Evolutionary conservation across 1,140 invertebrate species (phyloP), one percentile per base, ranked within the genome.

Genomic region (Theocolax elegans): DNA sequence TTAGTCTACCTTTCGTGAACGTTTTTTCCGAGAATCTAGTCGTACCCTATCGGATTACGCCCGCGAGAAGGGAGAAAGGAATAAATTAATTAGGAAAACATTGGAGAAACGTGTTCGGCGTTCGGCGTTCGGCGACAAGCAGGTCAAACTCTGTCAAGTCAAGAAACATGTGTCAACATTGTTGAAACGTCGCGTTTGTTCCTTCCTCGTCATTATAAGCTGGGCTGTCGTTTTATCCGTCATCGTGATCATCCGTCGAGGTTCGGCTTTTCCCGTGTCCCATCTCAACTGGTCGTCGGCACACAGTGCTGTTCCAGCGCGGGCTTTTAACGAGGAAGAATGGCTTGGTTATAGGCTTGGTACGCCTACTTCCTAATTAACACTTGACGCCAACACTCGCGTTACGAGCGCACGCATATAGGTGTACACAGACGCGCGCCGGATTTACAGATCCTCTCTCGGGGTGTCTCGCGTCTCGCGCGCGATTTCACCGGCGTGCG

Each of bases 291-390:
- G 38, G 31, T 58, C 19, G 31, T 10, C 42, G 13, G 40, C 12
- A 10, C 23, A 8, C 9, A 29, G 10, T 35, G 10, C 31, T 4
- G 4, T 35, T 35, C 29, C 12, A 27, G 2, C 4, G 15, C 15
- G 15, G 21, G 29, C 53, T 49, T 19, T 49, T 49, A 58, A 59
- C 54, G 12, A 67, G 44, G 35, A 59, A 48, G 29, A 67, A 40
- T 59, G 38, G 46, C n/a, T 49, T 29, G 44, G 27, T 59, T 19
- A 67, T 27, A 49, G 38, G 46, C n/a, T 49, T 29, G 44, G 27
- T 59, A 27, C 42, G 42, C 42, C 40, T 48, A 49, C 65, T 58
- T 67, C 65, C 44, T 49, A 67, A 67, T 67, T 67, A 67, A 59
- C 54, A 27, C 65, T 67, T 40, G 49, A 35, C 29, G 27, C 40